Evolutionary conservation across 2,113 vertebrate species (phyloP), one percentile per base, ranked within the genome.

Genomic region (Catharus fuscescens): DNA sequence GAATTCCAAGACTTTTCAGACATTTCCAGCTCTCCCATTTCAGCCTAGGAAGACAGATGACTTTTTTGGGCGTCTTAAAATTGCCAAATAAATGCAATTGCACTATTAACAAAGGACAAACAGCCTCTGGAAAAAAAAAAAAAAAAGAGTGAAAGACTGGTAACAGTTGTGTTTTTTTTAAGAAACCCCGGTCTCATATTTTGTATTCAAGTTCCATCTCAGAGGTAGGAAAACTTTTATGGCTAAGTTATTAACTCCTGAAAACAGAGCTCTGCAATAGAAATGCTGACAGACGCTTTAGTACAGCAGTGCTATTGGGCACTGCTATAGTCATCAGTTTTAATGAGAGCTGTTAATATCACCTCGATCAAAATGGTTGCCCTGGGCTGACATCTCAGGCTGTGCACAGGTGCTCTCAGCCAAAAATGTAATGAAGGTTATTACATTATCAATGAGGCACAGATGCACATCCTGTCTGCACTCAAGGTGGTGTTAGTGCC

Each of bases 371-470:
- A 96, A 97, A 97, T 70, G 93, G 96, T 82, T 96, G 97, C 97
- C 97, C 93, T 97, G 97, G 96, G 98, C 97, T 97, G 96, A 93
- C 29, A 2, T 96, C 96, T 95, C 8, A 47, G 95, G 95, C 94
- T 84, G 78, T 94, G 94, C 97, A 98, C 98, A 98, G 98, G 98
- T 98, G 97, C 91, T 98, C 84, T 92, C 40, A 67, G 97, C 96
- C 97, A 97, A 97, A 95, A 96, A 81, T 53, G 92, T 97, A 97
- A 98, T 97, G 97, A 92, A 95, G 96, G 96, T 96, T 96, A 98
- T 98, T 97, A 97, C 90, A 95, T 97, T 97, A 97, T 96, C 97
- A 95, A 84, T 61, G 95, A 97, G 96, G 93, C 97, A 96, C 98
- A 98, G 98, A 97, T 98, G 98, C 94, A 97, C 95, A 95, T 93